A percentile compares a stretch with the other conserved stretches of the same genome.
Conservation (phyloP, 2,888 invertebrate genomes). For the Eilema depressum region DNA sequence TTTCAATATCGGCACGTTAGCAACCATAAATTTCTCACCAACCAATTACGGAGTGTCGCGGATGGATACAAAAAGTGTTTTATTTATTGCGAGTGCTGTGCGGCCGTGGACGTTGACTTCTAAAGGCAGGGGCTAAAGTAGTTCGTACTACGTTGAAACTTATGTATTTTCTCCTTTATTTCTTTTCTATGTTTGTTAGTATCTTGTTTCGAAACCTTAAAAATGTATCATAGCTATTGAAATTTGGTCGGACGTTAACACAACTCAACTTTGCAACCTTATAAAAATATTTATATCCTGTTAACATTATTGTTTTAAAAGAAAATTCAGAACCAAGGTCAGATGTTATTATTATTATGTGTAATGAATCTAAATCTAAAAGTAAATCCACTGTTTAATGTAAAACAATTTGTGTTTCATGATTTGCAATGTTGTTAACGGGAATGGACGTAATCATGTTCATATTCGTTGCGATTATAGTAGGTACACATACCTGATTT, state of each 20-base stretch:
- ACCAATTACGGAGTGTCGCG: constrained; percentile 62
- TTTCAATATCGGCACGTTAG: constrained; percentile 64
- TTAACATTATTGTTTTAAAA: no score
- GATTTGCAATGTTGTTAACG: background rate
- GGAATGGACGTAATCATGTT: background rate
- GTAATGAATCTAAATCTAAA: no score
- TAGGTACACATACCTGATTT: no score
- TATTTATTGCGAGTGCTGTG: constrained; percentile 55
- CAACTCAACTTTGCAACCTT: no score
- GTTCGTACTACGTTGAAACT: background rate
- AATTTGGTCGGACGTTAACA: no score
- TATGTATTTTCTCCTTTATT: background rate
- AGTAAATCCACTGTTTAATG: background rate
- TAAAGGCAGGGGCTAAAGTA: background rate
- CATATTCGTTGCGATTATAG: no score
- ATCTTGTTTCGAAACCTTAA: background rate
- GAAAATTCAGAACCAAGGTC: no score
- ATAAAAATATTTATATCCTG: no score
- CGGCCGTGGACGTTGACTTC: background rate
- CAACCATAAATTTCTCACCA: constrained; percentile 66
- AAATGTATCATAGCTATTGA: no score
- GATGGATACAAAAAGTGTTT: constrained; percentile 57
- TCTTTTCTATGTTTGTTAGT: background rate
- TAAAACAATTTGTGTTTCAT: background rate
- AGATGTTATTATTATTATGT: no score